These are phyloP conservation scores for Diuraphis noxia DNA, from an alignment of 1,140 invertebrate species.

Conservation along the genomic window DNA sequence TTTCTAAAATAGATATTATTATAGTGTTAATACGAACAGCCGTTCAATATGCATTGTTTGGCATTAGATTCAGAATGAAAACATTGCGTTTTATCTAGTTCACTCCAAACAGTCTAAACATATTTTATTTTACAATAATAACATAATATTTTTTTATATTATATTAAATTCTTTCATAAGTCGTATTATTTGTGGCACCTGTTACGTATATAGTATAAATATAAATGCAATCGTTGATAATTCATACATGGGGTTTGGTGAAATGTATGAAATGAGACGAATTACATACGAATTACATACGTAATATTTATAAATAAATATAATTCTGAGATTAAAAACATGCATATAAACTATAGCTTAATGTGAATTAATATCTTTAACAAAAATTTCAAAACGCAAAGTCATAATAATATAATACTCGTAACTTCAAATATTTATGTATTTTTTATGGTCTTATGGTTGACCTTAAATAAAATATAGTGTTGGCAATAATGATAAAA, in stretches of 20 bases:
- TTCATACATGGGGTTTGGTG: not conserved
- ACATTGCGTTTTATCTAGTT: too few species aligned
- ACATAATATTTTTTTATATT: too few species aligned
- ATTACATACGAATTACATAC: not conserved
- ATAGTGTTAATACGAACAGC: not conserved
- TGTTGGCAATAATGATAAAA: not conserved
- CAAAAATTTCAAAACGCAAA: not conserved
- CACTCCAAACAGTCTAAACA: not conserved
- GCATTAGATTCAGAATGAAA: not conserved
- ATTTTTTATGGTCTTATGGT: not conserved
- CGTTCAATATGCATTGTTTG: too few species aligned
- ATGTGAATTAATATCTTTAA: not conserved
- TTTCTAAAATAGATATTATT: not conserved
- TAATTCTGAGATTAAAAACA: not conserved
- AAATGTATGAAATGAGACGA: not conserved
- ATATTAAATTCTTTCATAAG: not conserved
- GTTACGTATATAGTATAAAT: not conserved
- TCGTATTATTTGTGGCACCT: not conserved
- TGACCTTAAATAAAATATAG: not conserved
- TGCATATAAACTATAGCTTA: not conserved
- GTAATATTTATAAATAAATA: not conserved
- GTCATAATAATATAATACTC: not conserved
- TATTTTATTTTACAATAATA: not conserved
- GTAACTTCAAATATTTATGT: not conserved
- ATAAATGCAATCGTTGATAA: not conserved